Percentiles rank a stretch among this genome's conserved stretches.
Conservation (phyloP, 2,888 invertebrate genomes). For the Deilephila elpenor region DNA sequence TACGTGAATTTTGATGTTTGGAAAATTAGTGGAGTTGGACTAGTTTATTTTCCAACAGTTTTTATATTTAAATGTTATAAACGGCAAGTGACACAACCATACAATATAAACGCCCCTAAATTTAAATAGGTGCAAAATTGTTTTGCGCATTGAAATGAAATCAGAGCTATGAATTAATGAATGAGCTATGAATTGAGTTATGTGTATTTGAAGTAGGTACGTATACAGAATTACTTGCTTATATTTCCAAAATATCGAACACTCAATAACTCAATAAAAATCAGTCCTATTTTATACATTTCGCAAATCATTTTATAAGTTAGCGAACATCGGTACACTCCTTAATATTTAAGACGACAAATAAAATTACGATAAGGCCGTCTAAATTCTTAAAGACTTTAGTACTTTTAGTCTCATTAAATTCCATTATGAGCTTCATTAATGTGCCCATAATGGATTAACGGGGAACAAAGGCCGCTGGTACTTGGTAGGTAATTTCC, state of each 20-base stretch:
- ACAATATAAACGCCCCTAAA: no score
- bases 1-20: background rate
- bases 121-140: no score
- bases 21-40: background rate
- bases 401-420: constrained; percentile 34
- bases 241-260: background rate
- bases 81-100: no score
- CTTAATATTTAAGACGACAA: constrained; percentile 11
- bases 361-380: constrained; percentile 22
- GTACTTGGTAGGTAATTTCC: constrained; percentile 56
- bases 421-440: constrained; percentile 49
- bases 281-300: constrained; percentile 5
- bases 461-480: constrained; percentile 43
- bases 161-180: no score
- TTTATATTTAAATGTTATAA: background rate
- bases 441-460: constrained; percentile 42
- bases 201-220: no score
- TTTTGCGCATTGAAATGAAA: no score
- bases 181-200: no score
- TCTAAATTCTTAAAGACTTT: constrained; percentile 24
- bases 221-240: no score
- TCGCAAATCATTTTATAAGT: background rate
- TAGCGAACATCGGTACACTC: background rate
- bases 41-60: background rate
- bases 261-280: constrained; percentile 7